These are phyloP conservation scores for Eremobia ochroleuca DNA, from an alignment of 2,888 invertebrate genomes.

Conservation along the genomic window DNA sequence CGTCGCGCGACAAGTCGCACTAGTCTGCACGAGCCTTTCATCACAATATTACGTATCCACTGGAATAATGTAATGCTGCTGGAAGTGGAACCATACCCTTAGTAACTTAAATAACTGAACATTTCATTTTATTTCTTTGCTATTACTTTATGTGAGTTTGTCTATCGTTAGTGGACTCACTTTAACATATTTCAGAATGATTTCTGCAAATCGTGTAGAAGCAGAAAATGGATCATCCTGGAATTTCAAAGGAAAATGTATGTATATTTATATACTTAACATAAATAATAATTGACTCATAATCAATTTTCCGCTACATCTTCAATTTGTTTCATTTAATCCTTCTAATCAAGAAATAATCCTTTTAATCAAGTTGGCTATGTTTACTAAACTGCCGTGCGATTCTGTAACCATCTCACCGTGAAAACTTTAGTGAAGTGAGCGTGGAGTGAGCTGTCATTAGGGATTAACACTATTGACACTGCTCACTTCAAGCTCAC, in stretches of 20 bases:
- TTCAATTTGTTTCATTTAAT: not conserved
- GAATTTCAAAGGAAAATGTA: slow-evolving; percentile 67
- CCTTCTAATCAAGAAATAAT: not conserved
- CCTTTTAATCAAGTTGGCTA: not conserved
- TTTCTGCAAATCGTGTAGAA: slow-evolving; percentile 9
- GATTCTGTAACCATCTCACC: too few species aligned
- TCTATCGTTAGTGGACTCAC: not conserved
- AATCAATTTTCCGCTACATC: not conserved
- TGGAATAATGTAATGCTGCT: not conserved
- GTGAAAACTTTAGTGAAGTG: too few species aligned
- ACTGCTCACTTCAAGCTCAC: too few species aligned
- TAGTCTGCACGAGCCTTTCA: too few species aligned
- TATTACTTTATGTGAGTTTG: slow-evolving; percentile 6
- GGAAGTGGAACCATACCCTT: not conserved
- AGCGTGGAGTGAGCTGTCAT: too few species aligned
- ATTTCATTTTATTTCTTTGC: not conserved
- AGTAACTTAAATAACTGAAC: not conserved
- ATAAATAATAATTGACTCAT: not conserved
- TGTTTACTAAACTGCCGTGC: not conserved
- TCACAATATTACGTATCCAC: too few species aligned
- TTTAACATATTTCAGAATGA: not conserved
- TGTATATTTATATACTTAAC: slow-evolving; percentile 36
- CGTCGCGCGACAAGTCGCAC: too few species aligned
- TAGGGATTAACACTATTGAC: too few species aligned
- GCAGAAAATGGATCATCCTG: slow-evolving; percentile 46